Percentiles rank a stretch among this genome's conserved stretches.
Evolutionary conservation across 2,888 invertebrate genomes (phyloP).

Genomic region (Ditula angustiorana): DNA sequence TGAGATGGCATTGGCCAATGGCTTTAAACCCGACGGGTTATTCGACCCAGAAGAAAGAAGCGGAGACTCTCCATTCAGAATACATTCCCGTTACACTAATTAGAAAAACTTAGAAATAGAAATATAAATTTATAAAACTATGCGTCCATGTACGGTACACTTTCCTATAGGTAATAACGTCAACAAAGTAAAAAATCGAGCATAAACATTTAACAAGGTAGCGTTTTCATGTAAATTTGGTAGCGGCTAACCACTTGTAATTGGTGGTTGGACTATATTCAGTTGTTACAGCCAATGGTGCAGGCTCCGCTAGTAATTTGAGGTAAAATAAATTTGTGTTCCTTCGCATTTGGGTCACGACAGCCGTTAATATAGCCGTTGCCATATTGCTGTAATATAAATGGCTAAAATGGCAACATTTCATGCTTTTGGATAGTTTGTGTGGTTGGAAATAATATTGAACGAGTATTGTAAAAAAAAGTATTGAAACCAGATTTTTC

Average conservation of each 20-base stretch:
- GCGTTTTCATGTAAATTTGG: conserved; percentile 26
- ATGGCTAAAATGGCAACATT: too few relatives aligned
- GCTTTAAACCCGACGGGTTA: too few relatives aligned
- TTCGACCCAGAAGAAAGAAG: too few relatives aligned
- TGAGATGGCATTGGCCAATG: too few relatives aligned
- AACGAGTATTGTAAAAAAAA: too few relatives aligned
- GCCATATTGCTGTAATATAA: background rate
- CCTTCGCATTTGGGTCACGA: conserved; percentile 37
- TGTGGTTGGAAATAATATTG: too few relatives aligned
- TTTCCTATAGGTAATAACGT: background rate
- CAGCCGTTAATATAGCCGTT: conserved; percentile 8
- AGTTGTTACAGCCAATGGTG: conserved; percentile 17
- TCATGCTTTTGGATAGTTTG: too few relatives aligned
- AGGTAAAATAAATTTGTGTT: conserved; percentile 26
- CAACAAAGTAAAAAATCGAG: background rate
- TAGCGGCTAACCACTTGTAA: conserved; percentile 29
- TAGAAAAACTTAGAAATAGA: too few relatives aligned
- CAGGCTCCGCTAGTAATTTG: conserved; percentile 27
- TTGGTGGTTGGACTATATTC: conserved; percentile 21
- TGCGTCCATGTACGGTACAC: background rate
- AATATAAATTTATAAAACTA: background rate
- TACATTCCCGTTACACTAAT: too few relatives aligned
- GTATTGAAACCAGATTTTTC: too few relatives aligned
- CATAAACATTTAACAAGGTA: conserved; percentile 18
- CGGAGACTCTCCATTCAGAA: too few relatives aligned